These are phyloP conservation scores for Lithophane socia DNA, from an alignment of 2,888 invertebrate genomes.

Conservation along the genomic window DNA sequence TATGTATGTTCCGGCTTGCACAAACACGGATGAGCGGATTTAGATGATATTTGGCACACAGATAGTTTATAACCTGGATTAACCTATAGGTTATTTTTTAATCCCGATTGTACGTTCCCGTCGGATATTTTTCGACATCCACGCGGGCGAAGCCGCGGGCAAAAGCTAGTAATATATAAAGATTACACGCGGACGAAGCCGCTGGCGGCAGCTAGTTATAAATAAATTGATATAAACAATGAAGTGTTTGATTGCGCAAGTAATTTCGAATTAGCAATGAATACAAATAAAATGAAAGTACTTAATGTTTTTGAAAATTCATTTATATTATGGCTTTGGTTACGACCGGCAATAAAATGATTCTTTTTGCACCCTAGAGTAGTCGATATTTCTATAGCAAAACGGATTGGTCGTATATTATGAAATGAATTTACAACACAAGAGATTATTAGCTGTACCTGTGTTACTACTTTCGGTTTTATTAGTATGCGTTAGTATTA, in stretches of 20 bases:
- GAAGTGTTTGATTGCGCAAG: neutral
- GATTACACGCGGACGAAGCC: no score
- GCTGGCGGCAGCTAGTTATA: no score
- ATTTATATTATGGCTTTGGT: slow-evolving; percentile 20
- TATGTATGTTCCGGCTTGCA: no score
- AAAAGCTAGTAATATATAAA: no score
- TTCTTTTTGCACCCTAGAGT: neutral
- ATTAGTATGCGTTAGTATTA: slow-evolving; percentile 18
- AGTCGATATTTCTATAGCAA: neutral
- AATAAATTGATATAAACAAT: neutral
- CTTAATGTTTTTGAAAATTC: neutral
- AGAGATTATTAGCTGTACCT: neutral
- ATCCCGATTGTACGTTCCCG: no score
- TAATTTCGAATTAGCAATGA: neutral
- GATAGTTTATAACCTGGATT: no score
- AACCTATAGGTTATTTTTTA: no score
- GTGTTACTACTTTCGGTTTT: slow-evolving; percentile 12
- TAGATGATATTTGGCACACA: no score
- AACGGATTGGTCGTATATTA: neutral
- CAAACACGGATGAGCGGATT: no score
- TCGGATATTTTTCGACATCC: no score
- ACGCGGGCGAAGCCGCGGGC: no score
- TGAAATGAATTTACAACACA: slow-evolving; percentile 24
- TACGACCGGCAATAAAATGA: slow-evolving; percentile 24
- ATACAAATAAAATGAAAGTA: neutral